These are phyloP conservation scores for Montifringilla adamsi DNA, from an alignment of 2,113 vertebrate genomes.

Conservation along the genomic window DNA sequence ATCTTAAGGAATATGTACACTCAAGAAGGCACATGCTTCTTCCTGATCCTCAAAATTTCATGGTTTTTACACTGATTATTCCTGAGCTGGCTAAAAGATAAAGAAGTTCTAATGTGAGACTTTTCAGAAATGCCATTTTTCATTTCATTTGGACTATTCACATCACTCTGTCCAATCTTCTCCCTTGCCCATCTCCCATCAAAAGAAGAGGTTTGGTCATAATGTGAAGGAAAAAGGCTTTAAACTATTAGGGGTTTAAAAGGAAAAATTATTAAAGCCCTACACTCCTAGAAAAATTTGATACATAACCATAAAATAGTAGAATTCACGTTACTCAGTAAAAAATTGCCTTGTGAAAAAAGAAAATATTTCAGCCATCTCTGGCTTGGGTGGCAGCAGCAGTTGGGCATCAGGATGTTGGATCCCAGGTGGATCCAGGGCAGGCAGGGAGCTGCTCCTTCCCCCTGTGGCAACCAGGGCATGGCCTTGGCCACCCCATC, in stretches of 20 bases:
- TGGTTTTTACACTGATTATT: neutral
- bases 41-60: neutral
- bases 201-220: neutral
- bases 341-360: neutral
- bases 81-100: neutral
- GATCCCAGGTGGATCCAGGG: neutral
- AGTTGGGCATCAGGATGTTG: neutral
- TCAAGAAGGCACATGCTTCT: neutral
- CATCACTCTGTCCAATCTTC: neutral
- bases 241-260: neutral
- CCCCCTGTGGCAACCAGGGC: neutral
- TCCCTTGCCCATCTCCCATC: neutral
- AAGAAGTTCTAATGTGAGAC: neutral
- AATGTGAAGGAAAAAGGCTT: neutral
- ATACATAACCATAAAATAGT: rapidly evolving
- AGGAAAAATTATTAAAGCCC: neutral
- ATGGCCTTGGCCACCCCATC: neutral
- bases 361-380: neutral
- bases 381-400: neutral
- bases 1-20: no score
- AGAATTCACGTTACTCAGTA: neutral
- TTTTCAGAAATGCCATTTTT: neutral
- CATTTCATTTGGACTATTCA: neutral
- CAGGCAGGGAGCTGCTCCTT: neutral
- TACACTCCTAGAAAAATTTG: neutral